Evolutionary conservation across 2,888 invertebrate genomes (phyloP).

Genomic region (Apodemia zela): DNA sequence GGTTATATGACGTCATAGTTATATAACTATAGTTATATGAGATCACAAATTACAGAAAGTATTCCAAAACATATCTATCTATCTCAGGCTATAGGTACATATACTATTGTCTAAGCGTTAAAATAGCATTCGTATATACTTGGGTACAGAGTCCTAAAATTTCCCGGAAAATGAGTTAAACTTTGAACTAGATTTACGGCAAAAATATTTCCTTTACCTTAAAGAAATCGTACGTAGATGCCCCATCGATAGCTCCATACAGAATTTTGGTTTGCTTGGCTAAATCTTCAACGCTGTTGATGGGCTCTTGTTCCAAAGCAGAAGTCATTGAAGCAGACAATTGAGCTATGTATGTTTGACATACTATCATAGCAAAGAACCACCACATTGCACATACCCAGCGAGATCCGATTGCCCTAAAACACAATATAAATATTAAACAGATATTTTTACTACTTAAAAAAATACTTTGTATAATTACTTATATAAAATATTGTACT

Average conservation of each 20-base stretch:
- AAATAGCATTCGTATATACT: too few species aligned
- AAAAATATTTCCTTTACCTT: slow-evolving; percentile 44
- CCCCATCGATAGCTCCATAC: slow-evolving; percentile 91
- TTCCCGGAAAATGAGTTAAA: too few species aligned
- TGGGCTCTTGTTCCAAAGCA: slow-evolving; percentile 90
- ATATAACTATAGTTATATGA: too few species aligned
- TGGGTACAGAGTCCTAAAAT: too few species aligned
- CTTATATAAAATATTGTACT: slow-evolving; percentile 74
- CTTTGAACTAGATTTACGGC: too few species aligned
- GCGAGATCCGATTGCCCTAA: slow-evolving; percentile 92
- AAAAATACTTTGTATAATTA: too few species aligned
- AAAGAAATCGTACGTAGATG: slow-evolving; percentile 95
- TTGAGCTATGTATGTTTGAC: slow-evolving; percentile 96
- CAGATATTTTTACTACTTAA: too few species aligned
- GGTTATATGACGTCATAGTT: too few species aligned
- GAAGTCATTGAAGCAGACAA: slow-evolving; percentile 95
- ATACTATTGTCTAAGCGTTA: too few species aligned
- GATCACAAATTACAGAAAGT: too few species aligned
- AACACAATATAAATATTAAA: slow-evolving; percentile 19
- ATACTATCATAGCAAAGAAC: slow-evolving; percentile 95
- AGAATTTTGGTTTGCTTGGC: slow-evolving; percentile 94
- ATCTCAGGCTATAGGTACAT: too few species aligned
- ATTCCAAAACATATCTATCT: too few species aligned
- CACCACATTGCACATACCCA: slow-evolving; percentile 95
- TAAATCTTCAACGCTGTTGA: slow-evolving; percentile 94